phyloP scores from a whole-genome alignment of 2,797 vertebrate genomes.

The Neomorphus geoffroyi region DNA sequence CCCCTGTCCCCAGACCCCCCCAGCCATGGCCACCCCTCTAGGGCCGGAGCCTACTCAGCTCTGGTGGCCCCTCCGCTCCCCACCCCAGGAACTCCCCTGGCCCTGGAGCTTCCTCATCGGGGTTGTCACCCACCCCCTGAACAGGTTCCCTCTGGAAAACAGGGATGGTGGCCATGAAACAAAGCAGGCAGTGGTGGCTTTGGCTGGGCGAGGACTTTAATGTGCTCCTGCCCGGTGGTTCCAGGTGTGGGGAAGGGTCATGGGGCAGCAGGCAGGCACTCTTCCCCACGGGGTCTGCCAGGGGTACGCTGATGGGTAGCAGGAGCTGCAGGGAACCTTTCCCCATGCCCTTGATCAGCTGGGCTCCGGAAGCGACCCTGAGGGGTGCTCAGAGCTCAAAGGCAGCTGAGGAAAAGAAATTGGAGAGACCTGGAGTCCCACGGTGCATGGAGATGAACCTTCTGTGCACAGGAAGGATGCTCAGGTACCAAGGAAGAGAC shows the following conservation, averaged over 20 bases:
- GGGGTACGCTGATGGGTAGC: rapidly evolving
- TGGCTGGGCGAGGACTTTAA: conserved; percentile 7
- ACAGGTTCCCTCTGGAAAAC: rapidly evolving
- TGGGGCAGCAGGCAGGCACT: rapidly evolving
- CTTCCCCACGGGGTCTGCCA: neutral
- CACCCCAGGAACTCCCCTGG: too few species aligned
- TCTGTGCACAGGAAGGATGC: rapidly evolving
- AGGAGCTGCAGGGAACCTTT: neutral
- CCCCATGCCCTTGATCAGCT: neutral
- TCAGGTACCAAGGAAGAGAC: neutral
- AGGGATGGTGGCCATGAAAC: rapidly evolving
- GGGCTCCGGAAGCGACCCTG: rapidly evolving
- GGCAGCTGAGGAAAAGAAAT: neutral
- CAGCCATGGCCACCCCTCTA: too few species aligned
- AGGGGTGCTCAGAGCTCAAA: rapidly evolving
- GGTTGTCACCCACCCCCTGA: neutral
- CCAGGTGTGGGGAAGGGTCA: rapidly evolving
- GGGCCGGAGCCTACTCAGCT: too few species aligned
- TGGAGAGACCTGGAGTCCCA: neutral
- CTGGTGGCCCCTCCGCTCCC: too few species aligned
- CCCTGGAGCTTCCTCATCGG: too few species aligned
- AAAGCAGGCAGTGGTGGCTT: neutral
- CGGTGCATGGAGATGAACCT: neutral
- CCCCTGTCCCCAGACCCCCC: too few species aligned
- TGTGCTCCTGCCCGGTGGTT: neutral